These are phyloP conservation scores for Natator depressus DNA, from an alignment of 2,113 vertebrate species.

Conservation along the genomic window DNA sequence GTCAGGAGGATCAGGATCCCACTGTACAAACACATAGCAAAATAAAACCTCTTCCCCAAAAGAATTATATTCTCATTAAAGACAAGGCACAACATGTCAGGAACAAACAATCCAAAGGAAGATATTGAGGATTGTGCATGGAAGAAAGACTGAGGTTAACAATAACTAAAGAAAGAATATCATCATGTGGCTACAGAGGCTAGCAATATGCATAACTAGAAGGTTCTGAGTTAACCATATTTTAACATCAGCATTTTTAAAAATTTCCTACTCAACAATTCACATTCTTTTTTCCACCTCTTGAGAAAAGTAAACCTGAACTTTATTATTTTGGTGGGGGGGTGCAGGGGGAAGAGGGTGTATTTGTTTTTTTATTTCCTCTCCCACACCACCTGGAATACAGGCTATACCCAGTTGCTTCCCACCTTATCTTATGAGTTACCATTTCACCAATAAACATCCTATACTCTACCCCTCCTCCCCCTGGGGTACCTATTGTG, in stretches of 20 bases:
- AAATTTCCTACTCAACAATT: neutral
- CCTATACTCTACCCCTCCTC: neutral
- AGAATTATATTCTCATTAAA: neutral
- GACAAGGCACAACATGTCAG: neutral
- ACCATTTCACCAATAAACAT: neutral
- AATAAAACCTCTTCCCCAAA: fast-evolving
- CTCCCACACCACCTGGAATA: neutral
- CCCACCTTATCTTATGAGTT: neutral
- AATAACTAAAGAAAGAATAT: neutral
- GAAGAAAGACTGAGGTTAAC: neutral
- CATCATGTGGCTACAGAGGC: neutral
- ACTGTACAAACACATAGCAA: fast-evolving
- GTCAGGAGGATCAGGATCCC: neutral
- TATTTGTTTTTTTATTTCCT: neutral
- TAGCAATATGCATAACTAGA: neutral
- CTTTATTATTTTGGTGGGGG: neutral
- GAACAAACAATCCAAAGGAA: neutral
- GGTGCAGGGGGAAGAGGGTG: too few relatives aligned
- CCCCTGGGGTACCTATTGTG: neutral
- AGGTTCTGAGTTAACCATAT: neutral
- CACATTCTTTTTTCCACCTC: neutral
- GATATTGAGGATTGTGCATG: neutral
- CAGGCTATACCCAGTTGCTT: neutral
- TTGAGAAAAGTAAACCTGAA: neutral
- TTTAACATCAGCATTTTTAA: neutral